A percentile compares a stretch with the other conserved stretches of the same genome.
Conservation (phyloP, 2,888 invertebrate genomes). For the Alloplasta piceator region DNA sequence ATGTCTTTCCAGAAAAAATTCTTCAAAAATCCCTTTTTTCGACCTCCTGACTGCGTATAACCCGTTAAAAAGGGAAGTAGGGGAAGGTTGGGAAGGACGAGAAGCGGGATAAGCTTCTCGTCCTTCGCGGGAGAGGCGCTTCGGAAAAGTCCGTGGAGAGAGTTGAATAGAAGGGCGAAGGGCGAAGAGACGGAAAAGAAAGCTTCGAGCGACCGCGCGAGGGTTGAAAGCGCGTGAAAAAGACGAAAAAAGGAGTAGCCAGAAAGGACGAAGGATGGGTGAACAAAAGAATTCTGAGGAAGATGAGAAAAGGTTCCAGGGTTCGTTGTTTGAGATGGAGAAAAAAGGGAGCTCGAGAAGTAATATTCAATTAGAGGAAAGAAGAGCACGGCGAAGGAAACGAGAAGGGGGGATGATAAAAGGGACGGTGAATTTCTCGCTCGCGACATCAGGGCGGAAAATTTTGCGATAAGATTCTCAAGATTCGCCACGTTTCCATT, state of each 20-base stretch:
- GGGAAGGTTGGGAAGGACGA: slow-evolving; percentile 24
- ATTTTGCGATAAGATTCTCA: background rate
- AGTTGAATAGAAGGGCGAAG: slow-evolving; percentile 38
- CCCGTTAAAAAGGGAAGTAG: slow-evolving; percentile 53
- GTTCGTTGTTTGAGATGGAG: slow-evolving; percentile 7
- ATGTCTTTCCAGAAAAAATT: too few relatives aligned
- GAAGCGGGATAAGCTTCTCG: slow-evolving; percentile 59
- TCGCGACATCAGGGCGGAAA: background rate
- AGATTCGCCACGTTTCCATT: background rate
- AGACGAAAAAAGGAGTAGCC: slow-evolving; percentile 7
- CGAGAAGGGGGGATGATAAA: slow-evolving; percentile 28
- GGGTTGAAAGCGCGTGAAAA: slow-evolving; percentile 39
- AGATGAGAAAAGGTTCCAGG: slow-evolving; percentile 1
- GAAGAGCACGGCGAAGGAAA: background rate
- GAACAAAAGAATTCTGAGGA: background rate
- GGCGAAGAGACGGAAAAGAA: slow-evolving; percentile 55
- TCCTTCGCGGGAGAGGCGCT: slow-evolving; percentile 28
- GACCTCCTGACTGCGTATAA: too few relatives aligned
- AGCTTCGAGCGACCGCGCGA: slow-evolving; percentile 63
- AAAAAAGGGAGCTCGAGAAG: slow-evolving; percentile 32
- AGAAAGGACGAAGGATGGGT: background rate
- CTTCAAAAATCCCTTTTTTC: too few relatives aligned
- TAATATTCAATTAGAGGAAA: slow-evolving; percentile 55
- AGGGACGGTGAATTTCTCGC: slow-evolving; percentile 41
- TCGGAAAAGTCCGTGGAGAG: background rate